Evolutionary conservation across 2,888 invertebrate genomes (phyloP), one percentile per base, ranked within the genome.

Genomic region (Apodemia hepburni): DNA sequence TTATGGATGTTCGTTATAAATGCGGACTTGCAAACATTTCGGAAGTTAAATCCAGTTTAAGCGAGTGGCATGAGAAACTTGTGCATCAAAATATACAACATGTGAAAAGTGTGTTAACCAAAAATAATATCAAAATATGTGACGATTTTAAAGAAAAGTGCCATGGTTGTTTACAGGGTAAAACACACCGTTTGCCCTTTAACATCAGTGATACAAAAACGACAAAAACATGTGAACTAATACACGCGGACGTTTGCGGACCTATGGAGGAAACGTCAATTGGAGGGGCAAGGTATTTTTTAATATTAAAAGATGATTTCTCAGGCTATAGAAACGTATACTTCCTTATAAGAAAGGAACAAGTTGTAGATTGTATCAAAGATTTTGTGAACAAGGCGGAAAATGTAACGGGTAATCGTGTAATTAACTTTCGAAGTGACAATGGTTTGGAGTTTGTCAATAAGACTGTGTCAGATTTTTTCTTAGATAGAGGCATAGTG

Each of bases 231-330:
- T 70, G 71, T 61, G 71, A 73, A 11, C 0, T 73, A 12, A 69
- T 74, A 17, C 71, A 73, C 47, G 68, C 67, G 0, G 71, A 74
- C 38, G 64, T 60, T 1, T 70, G 71, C 17, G 72, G 70, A 3
- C 70, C 71, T 0, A 69, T 73, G 68, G 70, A 38, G 12, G 38
- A 12, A 3, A 3, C 3, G 0, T 38, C 38, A 0, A 12, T 38
- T 12, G 38, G 38, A 73, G 58, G 67, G 45, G 11, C 9, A 18
- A 22, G 38, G 9, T 59, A 59, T 8, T 59, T 59, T 15, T 22
- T 59, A 2, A 59, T 73, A 6, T 22, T 73, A 0, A 73, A 72
- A 33, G 73, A 75, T 64, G 73, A 74, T 45, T 73, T 62, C 18
- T 69, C 70, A 7, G 68, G 69, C 8, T 58, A 60, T 22, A 61